Evolutionary conservation across 1,140 invertebrate species (phyloP), one percentile per base, ranked within the genome.

Genomic region (Lethocerus indicus): DNA sequence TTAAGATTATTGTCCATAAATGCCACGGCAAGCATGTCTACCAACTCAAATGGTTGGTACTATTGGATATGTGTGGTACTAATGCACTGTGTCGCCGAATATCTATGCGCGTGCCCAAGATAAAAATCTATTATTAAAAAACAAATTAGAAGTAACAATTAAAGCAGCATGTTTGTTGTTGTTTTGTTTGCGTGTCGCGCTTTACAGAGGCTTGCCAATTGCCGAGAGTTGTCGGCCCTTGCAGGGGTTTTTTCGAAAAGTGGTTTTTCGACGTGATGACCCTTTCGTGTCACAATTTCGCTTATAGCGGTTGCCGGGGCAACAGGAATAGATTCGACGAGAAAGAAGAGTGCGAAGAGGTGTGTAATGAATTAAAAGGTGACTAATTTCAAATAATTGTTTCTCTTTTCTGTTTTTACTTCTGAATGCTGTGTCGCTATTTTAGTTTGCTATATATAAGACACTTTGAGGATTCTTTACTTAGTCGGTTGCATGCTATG

Each of bases 281-380:
- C n/a, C 42, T 29, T 27, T 26, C 45, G 40, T 91, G 87, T 60
- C 65, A 70, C 45, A 66, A 76, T 18, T 90, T 90, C 59, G 71
- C 68, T 48, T 88, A 81, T 57, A 75, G 76, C 37, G 83, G 84
- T 41, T 90, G 87, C 59, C 66, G 75, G 36, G 79, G 75, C 0
- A 86, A 84, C 58, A 66, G 67, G 49, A 87, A 87, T 60, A 84
- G 83, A 58, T 87, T 86, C 58, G 63, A 65, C 35, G 68, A 64
- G 0, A 63, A 66, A 12, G 60, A 70, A 54, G 72, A 78, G 24
- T 79, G 76, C 54, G 64, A 67, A 14, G 60, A 63, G n/a, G 60
- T 68, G 49, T 79, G 77, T 57, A 60, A 64, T 2, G 55, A 57
- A 12, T 57, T 60, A 48, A 57, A 63, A 57, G 66, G 69, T 70